These are phyloP conservation scores for Carabus problematicus DNA, from an alignment of 2,888 invertebrate genomes.

Conservation along the genomic window DNA sequence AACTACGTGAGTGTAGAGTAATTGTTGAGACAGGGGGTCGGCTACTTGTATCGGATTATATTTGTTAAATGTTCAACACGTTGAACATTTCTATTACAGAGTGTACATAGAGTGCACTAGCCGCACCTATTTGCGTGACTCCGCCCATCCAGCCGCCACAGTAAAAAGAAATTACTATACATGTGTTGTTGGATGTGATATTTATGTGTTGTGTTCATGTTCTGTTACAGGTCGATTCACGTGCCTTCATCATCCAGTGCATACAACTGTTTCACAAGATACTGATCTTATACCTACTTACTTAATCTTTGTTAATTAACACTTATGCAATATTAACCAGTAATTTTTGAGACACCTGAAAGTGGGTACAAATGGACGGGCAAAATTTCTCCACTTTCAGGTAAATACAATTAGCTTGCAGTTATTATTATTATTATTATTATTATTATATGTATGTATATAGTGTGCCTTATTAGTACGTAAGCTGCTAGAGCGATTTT, in stretches of 20 bases:
- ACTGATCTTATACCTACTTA: slow-evolving; percentile 45
- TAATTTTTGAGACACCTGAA: slow-evolving; percentile 7
- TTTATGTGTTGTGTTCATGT: not conserved
- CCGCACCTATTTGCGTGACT: too few species aligned
- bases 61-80: too few species aligned
- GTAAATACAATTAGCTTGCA: slow-evolving; percentile 8
- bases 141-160: too few species aligned
- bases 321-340: slow-evolving; percentile 18
- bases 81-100: too few species aligned
- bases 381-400: not conserved
- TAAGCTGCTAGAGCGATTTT: not conserved
- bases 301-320: slow-evolving; percentile 20
- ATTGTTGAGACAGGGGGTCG: too few species aligned
- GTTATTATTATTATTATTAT: slow-evolving; percentile 6
- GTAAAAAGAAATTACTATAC: too few species aligned
- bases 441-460: not conserved
- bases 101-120: too few species aligned
- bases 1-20: too few species aligned
- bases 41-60: too few species aligned
- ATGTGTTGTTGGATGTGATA: too few species aligned
- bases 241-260: slow-evolving; percentile 30
- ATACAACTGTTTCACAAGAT: slow-evolving; percentile 54
- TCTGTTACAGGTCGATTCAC: slow-evolving; percentile 36
- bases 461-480: slow-evolving; percentile 14
- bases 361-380: slow-evolving; percentile 3